Percentiles rank a stretch among this genome's conserved stretches.
These are phyloP conservation scores for Scaptomyza reducta DNA, from an alignment of 2,888 invertebrate genomes.

Conservation along the genomic window DNA sequence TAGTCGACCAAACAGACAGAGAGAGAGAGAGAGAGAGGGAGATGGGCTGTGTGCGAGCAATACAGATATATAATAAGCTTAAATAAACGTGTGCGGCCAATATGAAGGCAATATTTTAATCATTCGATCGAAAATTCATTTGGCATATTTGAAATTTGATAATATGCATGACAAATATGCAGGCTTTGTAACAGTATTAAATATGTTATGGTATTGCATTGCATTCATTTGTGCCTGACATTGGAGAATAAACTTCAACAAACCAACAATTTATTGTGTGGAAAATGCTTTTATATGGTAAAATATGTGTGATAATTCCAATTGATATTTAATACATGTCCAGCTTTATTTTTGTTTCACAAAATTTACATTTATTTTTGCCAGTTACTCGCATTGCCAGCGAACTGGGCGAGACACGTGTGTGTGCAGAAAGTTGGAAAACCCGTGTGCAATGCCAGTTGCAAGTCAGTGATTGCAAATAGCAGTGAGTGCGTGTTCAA, in stretches of 20 bases:
- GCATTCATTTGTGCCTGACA: background rate
- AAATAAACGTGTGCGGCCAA: conserved; percentile 14
- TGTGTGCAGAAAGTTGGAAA: conserved; percentile 71
- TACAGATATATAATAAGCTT: background rate
- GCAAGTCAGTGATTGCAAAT: conserved; percentile 55
- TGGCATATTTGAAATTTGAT: conserved; percentile 1
- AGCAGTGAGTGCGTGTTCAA: conserved; percentile 59
- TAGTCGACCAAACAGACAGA: background rate
- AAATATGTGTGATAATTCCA: conserved; percentile 24
- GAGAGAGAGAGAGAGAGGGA: background rate
- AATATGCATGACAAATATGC: background rate
- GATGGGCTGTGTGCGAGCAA: background rate
- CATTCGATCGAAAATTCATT: background rate
- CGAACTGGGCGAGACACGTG: conserved; percentile 20
- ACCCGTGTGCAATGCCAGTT: conserved; percentile 68
- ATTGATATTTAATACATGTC: conserved; percentile 29
- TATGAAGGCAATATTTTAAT: conserved; percentile 21
- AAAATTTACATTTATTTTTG: background rate
- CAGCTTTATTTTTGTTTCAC: background rate
- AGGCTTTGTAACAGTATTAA: background rate
- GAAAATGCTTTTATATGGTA: conserved; percentile 7
- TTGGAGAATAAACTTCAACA: background rate
- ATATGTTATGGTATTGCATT: background rate
- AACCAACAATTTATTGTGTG: conserved; percentile 13
- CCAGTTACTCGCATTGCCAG: background rate